Base-by-base conservation (phyloP, 1,140 invertebrate species). In the Patella vulgata region DNA sequence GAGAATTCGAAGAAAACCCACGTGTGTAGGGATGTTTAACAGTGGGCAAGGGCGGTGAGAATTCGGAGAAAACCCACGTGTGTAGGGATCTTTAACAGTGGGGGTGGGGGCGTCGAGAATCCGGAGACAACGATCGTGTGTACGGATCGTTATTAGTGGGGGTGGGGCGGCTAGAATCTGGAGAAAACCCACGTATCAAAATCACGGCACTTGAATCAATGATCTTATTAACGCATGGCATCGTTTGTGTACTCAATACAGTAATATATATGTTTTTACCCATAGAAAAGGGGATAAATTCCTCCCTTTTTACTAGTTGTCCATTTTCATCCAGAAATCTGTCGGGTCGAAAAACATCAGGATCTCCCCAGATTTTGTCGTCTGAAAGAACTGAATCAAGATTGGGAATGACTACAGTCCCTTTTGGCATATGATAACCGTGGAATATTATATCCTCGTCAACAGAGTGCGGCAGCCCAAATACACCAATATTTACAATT, bases 341-440 rank as follows among this genome's bases (percentile, higher is more conserved):
- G 65, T 91, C 89, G 0, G 91, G 91, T 0, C 87, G 82, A 68
- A 92, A 92, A 28, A 85, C 84, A 42, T 90, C 82, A 0, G 91
- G 90, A 78, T 92, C 87, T 2, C 85, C 84, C 90, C 90, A 93
- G 1, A 72, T 4, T 14, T 67, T 43, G 3, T n/a, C n/a, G n/a
- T n/a, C n/a, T n/a, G n/a, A n/a, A n/a, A n/a, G n/a, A n/a, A n/a
- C n/a, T n/a, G n/a, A n/a, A n/a, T n/a, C n/a, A n/a, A n/a, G n/a
- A n/a, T n/a, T n/a, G n/a, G n/a, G n/a, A n/a, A n/a, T n/a, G n/a
- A n/a, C n/a, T n/a, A n/a, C n/a, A n/a, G n/a, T n/a, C n/a, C n/a
- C n/a, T n/a, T n/a, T n/a, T n/a, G n/a, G n/a, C n/a, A n/a, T n/a
- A n/a, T n/a, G n/a, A n/a, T n/a, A n/a, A n/a, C n/a, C n/a, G n/a